Conservation (phyloP, 2,113 vertebrate genomes). For the Turdus rufiventris region DNA sequence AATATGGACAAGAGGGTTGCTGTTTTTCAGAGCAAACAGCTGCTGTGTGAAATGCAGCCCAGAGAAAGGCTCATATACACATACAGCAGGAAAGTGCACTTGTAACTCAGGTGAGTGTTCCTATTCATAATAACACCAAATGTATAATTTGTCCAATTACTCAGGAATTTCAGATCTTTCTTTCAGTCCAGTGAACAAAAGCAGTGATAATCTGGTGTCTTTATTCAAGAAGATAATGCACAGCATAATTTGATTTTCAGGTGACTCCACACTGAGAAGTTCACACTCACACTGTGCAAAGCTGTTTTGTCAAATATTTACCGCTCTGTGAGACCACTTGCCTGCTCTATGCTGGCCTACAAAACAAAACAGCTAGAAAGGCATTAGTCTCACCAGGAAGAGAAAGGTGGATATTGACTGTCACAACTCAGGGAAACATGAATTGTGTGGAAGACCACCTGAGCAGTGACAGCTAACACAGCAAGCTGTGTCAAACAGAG, state of each 20-base stretch:
- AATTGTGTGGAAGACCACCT: not conserved
- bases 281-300: not conserved
- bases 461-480: not conserved
- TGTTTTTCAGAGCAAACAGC: not conserved
- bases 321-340: not conserved
- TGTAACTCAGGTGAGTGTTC: not conserved
- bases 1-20: not conserved
- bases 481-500: rapidly evolving
- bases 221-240: not conserved
- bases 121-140: not conserved
- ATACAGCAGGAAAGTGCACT: not conserved
- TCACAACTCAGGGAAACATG: not conserved
- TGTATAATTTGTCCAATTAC: not conserved
- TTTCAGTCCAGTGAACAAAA: not conserved
- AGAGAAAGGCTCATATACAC: not conserved
- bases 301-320: not conserved
- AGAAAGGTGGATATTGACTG: not conserved
- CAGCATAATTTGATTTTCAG: not conserved
- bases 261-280: not conserved
- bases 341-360: not conserved
- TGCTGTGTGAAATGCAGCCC: not conserved
- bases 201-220: not conserved
- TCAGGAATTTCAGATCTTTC: not conserved
- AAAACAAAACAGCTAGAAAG: not conserved
- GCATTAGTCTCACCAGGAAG: not conserved